These are phyloP conservation scores for Hoplostethus mediterraneus DNA, from an alignment of 2,797 vertebrate species.

Conservation along the genomic window DNA sequence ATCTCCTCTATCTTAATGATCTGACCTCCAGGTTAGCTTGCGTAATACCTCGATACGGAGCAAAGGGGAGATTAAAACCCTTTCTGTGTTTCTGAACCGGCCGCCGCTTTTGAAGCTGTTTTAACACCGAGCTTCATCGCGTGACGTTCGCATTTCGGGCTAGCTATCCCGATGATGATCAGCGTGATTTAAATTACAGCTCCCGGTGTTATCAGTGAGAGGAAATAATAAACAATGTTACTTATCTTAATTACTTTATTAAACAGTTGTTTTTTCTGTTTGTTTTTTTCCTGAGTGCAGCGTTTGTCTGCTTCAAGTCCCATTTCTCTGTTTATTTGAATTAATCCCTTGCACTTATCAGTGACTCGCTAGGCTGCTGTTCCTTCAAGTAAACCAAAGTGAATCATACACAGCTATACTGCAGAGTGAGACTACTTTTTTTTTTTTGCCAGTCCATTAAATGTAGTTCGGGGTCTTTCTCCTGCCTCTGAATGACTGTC, in stretches of 20 bases:
- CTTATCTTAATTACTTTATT: constrained; percentile 69
- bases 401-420: constrained; percentile 61
- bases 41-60: constrained; percentile 77
- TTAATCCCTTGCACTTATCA: constrained; percentile 64
- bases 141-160: constrained; percentile 64
- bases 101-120: constrained; percentile 70
- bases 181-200: constrained; percentile 66
- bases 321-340: constrained; percentile 66
- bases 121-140: constrained; percentile 59
- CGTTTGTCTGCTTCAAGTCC: constrained; percentile 52
- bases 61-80: constrained; percentile 77
- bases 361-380: constrained; percentile 54
- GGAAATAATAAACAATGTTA: constrained; percentile 24
- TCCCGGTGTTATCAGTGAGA: constrained; percentile 50
- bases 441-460: constrained; percentile 66
- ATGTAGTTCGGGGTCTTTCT: constrained; percentile 59
- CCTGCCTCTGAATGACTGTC: constrained; percentile 53
- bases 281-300: constrained; percentile 37
- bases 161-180: constrained; percentile 55
- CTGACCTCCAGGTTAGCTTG: constrained; percentile 76
- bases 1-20: constrained; percentile 81
- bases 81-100: constrained; percentile 63
- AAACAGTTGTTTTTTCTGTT: constrained; percentile 37
- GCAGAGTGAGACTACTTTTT: constrained; percentile 57
- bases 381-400: constrained; percentile 58